A percentile compares a stretch with the other conserved stretches of the same genome.
Conservation (phyloP, 2,797 vertebrate genomes). For the Sylvilagus floridanus region DNA sequence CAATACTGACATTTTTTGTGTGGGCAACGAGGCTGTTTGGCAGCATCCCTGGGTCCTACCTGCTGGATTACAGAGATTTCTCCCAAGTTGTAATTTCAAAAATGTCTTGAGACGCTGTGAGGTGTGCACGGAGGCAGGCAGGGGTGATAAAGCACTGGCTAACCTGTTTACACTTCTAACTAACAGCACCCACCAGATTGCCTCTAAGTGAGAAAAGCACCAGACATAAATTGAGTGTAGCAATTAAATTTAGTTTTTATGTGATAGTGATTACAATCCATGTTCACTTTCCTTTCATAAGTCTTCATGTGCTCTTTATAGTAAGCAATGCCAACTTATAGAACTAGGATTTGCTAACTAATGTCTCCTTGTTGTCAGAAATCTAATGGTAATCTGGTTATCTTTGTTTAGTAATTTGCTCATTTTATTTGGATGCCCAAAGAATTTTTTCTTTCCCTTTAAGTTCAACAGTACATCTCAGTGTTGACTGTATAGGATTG, state of each 20-base stretch:
- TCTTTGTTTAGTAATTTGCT: constrained; percentile 28
- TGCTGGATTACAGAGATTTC: background rate
- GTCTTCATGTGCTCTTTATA: background rate
- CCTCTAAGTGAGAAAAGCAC: background rate
- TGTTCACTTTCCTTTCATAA: background rate
- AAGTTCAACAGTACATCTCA: background rate
- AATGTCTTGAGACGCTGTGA: background rate
- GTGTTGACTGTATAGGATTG: background rate
- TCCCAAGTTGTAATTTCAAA: background rate
- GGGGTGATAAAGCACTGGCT: background rate
- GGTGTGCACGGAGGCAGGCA: background rate
- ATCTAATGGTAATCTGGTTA: background rate
- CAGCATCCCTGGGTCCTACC: background rate
- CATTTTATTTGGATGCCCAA: background rate
- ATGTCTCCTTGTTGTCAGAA: background rate
- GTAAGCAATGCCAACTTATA: background rate
- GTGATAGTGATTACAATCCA: constrained; percentile 24
- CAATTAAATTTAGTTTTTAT: constrained; percentile 15
- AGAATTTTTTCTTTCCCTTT: background rate
- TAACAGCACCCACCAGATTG: background rate
- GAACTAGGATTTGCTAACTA: constrained; percentile 17
- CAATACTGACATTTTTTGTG: background rate
- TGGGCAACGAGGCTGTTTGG: background rate
- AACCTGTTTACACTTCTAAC: background rate
- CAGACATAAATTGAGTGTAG: background rate